Percentiles rank a stretch among this genome's conserved stretches.
Conservation (phyloP, 2,797 vertebrate species). For the Smutsia gigantea region DNA sequence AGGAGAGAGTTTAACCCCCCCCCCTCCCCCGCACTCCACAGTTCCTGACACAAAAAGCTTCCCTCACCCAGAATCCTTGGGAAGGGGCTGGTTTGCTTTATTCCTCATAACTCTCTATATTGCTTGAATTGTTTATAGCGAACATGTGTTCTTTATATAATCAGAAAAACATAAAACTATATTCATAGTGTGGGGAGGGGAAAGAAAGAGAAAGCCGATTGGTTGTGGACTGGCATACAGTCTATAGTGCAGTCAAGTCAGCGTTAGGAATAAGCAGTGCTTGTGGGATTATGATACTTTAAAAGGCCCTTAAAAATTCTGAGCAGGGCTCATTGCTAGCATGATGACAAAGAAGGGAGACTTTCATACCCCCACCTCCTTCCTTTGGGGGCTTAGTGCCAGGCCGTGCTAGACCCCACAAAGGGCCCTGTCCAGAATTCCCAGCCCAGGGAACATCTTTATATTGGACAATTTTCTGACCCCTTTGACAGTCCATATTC, state of each 20-base stretch:
- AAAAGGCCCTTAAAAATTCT: neutral
- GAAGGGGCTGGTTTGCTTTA: constrained; percentile 33
- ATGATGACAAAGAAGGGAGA: neutral
- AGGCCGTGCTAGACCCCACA: neutral
- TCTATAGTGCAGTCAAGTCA: neutral
- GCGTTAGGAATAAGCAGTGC: neutral
- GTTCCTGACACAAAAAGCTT: neutral
- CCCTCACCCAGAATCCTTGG: neutral
- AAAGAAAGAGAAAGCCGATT: neutral
- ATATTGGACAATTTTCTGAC: neutral
- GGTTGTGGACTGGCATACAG: neutral
- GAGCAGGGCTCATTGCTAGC: neutral
- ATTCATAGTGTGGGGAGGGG: neutral
- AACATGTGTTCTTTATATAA: constrained; percentile 54
- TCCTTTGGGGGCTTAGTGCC: neutral
- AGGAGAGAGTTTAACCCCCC: neutral
- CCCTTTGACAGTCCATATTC: neutral
- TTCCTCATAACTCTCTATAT: constrained; percentile 4
- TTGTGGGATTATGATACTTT: neutral
- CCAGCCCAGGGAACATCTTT: neutral
- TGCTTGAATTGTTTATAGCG: constrained; percentile 46
- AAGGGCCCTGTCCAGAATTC: neutral
- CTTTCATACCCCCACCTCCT: neutral
- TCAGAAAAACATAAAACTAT: constrained; percentile 36
- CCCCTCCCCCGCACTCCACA: neutral